A percentile compares a stretch with the other conserved stretches of the same genome.
phyloP scores from a whole-genome alignment of 2,797 vertebrate species.

The Muscicapa striata region DNA sequence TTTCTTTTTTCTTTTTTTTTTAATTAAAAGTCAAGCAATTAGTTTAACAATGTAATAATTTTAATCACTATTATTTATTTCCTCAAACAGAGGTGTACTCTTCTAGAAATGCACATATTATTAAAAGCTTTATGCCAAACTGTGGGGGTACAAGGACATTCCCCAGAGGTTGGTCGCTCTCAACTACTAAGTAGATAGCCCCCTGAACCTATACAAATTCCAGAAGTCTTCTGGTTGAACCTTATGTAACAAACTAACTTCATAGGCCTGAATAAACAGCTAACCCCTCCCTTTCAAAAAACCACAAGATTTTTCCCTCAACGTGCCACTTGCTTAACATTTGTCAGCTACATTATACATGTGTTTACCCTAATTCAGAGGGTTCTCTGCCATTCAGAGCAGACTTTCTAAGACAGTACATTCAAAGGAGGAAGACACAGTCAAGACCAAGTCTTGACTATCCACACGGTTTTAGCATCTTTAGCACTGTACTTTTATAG shows the following conservation, averaged over 20 bases:
- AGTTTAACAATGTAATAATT: neutral
- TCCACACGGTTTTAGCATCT: neutral
- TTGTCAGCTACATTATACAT: neutral
- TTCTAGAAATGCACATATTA: neutral
- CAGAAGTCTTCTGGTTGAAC: neutral
- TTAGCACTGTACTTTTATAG: neutral
- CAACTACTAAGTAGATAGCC: neutral
- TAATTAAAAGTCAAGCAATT: neutral
- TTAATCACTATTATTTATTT: neutral
- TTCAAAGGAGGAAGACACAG: neutral
- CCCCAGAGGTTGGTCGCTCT: rapidly evolving
- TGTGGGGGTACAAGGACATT: neutral
- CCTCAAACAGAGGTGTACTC: neutral
- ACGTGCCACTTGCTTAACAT: neutral
- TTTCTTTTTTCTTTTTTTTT: neutral
- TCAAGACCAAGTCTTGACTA: neutral
- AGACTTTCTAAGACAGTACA: neutral
- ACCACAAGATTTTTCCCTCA: rapidly evolving
- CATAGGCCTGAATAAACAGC: neutral
- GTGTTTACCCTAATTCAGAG: neutral
- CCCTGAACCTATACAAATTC: neutral
- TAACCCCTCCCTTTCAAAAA: rapidly evolving
- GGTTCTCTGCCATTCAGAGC: neutral
- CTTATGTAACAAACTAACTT: neutral
- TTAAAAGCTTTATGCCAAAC: neutral